Evolutionary conservation across 2,888 invertebrate genomes (phyloP), one percentile per base, ranked within the genome.

Genomic region (Ophion ellenae): DNA sequence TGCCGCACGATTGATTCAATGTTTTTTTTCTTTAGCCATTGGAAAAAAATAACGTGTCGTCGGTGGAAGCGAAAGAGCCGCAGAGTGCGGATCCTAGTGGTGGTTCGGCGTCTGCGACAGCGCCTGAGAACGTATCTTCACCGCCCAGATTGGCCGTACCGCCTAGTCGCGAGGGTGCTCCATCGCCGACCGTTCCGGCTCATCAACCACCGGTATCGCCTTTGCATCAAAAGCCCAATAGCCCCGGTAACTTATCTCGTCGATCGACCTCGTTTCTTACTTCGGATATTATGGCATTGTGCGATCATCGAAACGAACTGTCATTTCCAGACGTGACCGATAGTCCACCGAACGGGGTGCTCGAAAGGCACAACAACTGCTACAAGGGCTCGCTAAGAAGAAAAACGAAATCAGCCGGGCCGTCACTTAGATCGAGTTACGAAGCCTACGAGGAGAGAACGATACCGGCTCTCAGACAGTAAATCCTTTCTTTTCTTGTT

Each of bases 391-490:
- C 95, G 64, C 95, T 94, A 82, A 95, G 95, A 93, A 95, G 92
- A 92, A 95, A 94, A 94, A 97, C 92, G 94, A 93, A 93, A 88
- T 93, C 93, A 0, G 93, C 93, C 1, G 93, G 93, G 36, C 93
- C 93, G 5, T 88, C 91, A 14, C 89, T 93, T 7, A 90, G 93
- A 89, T 95, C 97, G 17, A 97, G 97, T 4, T 98, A 97, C 90
- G 97, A 98, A 93, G 97, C 97, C 88, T 98, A 98, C 90, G 98
- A 98, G 91, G 98, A 98, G 90, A 95, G 98, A 81, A 96, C 97
- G 0, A 95, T 98, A 84, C 98, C 98, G 10, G 97, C 98, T 59
- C 94, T 98, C 76, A 96, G 98, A 94, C 98, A 97, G 98, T 98
- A 95, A 96, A 96, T 86, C 86, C 85, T 59, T 57, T 61, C 9